Evolutionary conservation across 2,797 vertebrate species (phyloP), one percentile per base, ranked within the genome.

Genomic region (Gambelia wislizenii): DNA sequence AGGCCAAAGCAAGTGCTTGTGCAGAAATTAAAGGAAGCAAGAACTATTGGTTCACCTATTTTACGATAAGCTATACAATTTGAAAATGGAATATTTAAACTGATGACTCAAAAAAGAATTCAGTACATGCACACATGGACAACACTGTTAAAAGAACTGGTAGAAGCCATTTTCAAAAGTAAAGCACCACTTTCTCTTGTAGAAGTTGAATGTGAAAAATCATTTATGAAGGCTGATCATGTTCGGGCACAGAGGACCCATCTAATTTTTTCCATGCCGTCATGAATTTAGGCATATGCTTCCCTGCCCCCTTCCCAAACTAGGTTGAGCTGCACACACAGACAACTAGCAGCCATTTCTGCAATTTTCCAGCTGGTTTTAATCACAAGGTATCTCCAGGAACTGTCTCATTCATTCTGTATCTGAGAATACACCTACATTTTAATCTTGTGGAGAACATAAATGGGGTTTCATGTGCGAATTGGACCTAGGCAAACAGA

Each of bases 161-260:
- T 76, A 79, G 75, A 91, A 39, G 90, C 80, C 70, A 0, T 91
- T 89, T 92, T 90, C 76, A 89, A 91, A 89, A 92, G 84, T 54
- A 5, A 85, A 7, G 89, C 78, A 92, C 47, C 82, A 90, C 33
- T 52, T 86, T 84, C 59, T 69, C 79, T 82, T 64, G 8, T 87
- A 89, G 36, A 69, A 70, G 56, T 83, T 88, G 47, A 64, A 52
- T 59, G 25, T 64, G n/a, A 0, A 33, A 91, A 88, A 83, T 22
- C 56, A 76, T 76, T 54, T 85, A n/a, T 77, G 30, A 72, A 77
- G n/a, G 5, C 12, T 76, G 25, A 81, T 18, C 52, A 4, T 59
- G 36, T 27, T 44, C 5, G n/a, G 16, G 18, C 27, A 59, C 13
- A n/a, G 36, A 75, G 20, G 30, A 61, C 69, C 2, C 30, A 74